Evolutionary conservation across 2,888 invertebrate genomes (phyloP).

Genomic region (Apodemia zela): DNA sequence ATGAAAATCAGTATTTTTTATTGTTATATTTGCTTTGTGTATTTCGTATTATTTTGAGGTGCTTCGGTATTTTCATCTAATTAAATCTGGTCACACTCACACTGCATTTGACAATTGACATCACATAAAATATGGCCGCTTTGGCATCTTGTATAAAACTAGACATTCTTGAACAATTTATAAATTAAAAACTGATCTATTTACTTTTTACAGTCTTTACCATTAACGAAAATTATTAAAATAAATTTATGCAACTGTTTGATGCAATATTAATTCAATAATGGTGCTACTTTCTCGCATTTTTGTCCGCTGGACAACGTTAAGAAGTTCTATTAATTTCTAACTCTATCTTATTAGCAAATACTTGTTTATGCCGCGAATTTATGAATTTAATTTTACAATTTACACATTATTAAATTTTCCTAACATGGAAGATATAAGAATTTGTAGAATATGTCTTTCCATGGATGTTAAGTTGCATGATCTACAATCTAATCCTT

Average conservation of each 20-base stretch:
- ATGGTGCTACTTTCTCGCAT: neutral
- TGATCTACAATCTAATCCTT: conserved; percentile 46
- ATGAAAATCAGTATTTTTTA: too few species aligned
- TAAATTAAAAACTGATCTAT: conserved; percentile 23
- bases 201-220: conserved; percentile 20
- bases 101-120: neutral
- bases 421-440: conserved; percentile 48
- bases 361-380: conserved; percentile 43
- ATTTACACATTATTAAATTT: conserved; percentile 24
- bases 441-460: conserved; percentile 65
- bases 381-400: conserved; percentile 42
- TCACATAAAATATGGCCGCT: conserved; percentile 39
- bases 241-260: conserved; percentile 7
- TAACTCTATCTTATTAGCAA: conserved; percentile 48
- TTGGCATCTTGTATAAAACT: conserved; percentile 55
- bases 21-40: too few species aligned
- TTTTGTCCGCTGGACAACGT: neutral
- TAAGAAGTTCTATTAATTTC: conserved; percentile 65
- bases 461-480: conserved; percentile 53
- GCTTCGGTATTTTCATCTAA: too few species aligned
- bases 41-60: too few species aligned
- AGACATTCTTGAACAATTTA: conserved; percentile 50
- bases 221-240: neutral
- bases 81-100: too few species aligned
- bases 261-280: neutral